Evolutionary conservation across 2,113 vertebrate species (phyloP), one percentile per base, ranked within the genome.

Genomic region (Corydoras sp.): DNA sequence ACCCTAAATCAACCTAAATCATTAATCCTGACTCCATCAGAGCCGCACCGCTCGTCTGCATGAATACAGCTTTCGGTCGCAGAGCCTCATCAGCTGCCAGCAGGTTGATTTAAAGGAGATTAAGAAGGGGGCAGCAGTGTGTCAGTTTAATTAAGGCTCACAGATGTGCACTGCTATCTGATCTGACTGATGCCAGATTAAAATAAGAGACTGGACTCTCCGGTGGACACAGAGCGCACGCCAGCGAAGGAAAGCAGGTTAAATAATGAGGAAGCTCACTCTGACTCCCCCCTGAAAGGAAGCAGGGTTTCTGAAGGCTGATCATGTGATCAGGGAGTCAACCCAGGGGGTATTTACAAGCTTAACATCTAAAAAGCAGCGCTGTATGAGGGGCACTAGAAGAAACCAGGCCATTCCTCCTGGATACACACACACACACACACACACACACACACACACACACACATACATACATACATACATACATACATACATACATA

Each of bases 351-450:
- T 18, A 65, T 65, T 58, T 54, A 72, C 56, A 72, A 32, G 54
- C 15, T 55, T 29, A 15, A 63, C 58, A 30, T 4, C 1, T 12
- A 14, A 30, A 50, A 58, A 59, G 14, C 43, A 59, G 32, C 6
- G 65, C 55, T 35, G 63, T 48, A 51, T 31, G 13, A 59, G 48
- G 51, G 35, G 43, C 18, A 12, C 35, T 4, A 10, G 48, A 8
- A 15, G 65, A 65, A 72, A 72, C 48, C 62, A 59, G 71, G 55
- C 5, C 71, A 13, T 14, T 15, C 10, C 62, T 65, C 32, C 32
- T 1, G 35, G 31, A 69, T 6, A 8, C 9, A 12, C 0, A 9
- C 8, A 2, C 14, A 14, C 2, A 15, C 2, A 18, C 0, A 43
- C 2, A 43, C 51, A 5, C 4, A 31, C 5, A 15, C 30, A 56